phyloP scores from a whole-genome alignment of 2,888 invertebrate species.

The Xanthia icteritia region DNA sequence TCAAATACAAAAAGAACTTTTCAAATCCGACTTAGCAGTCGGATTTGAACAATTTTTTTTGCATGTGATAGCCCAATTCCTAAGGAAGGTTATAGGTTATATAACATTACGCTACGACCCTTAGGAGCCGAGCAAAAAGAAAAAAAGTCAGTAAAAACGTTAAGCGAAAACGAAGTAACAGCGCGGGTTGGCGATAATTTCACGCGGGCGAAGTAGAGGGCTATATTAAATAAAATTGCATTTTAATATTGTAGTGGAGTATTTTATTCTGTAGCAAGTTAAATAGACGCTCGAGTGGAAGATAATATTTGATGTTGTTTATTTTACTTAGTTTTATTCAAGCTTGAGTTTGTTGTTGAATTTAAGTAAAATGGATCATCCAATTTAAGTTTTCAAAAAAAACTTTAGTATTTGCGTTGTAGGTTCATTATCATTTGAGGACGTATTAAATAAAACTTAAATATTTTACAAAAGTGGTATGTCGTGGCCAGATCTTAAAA shows the following conservation, averaged over 20 bases:
- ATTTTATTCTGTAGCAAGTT: slow-evolving; percentile 19
- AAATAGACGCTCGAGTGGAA: slow-evolving; percentile 8
- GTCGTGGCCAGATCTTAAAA: too few relatives aligned
- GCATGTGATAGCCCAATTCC: too few relatives aligned
- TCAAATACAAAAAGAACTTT: too few relatives aligned
- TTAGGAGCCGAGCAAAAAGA: too few relatives aligned
- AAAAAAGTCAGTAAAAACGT: too few relatives aligned
- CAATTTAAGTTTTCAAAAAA: not conserved
- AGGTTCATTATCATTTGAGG: not conserved
- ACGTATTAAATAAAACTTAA: not conserved
- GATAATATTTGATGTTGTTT: slow-evolving; percentile 3
- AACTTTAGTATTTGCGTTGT: not conserved
- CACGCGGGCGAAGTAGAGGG: not conserved
- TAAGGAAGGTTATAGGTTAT: too few relatives aligned
- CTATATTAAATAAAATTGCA: slow-evolving; percentile 38
- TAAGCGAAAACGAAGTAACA: too few relatives aligned
- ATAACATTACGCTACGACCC: too few relatives aligned
- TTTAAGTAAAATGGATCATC: not conserved
- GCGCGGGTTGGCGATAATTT: not conserved
- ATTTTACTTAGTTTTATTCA: slow-evolving; percentile 9
- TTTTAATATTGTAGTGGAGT: slow-evolving; percentile 36
- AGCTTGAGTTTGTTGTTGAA: slow-evolving; percentile 1
- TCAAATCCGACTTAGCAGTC: too few relatives aligned
- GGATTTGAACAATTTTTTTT: too few relatives aligned
- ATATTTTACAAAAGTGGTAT: not conserved